These are phyloP conservation scores for Syngnathus typhle DNA, from an alignment of 2,113 vertebrate genomes.

Conservation along the genomic window DNA sequence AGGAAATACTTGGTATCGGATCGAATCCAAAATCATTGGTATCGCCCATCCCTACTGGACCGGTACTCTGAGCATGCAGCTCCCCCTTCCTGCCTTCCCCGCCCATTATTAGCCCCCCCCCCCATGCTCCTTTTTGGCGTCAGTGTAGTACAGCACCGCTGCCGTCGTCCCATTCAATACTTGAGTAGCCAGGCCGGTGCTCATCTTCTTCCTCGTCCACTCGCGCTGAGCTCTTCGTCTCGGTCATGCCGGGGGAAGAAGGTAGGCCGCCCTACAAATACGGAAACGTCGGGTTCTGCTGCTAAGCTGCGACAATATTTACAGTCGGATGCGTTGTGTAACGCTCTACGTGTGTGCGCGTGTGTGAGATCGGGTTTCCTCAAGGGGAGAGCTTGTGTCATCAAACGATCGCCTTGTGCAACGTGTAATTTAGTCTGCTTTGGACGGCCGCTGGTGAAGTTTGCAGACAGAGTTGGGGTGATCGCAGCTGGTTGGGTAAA, in stretches of 20 bases:
- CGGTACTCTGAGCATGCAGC: constrained; percentile 57
- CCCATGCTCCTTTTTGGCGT: constrained; percentile 35
- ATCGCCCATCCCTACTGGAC: too few species aligned
- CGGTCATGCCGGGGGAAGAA: constrained; percentile 72
- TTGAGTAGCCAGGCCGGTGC: constrained; percentile 50
- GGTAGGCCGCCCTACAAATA: constrained; percentile 46
- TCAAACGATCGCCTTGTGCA: background rate
- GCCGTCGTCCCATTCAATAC: constrained; percentile 56
- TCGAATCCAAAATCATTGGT: too few species aligned
- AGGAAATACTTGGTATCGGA: too few species aligned
- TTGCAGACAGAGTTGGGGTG: background rate
- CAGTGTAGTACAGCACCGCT: constrained; percentile 45
- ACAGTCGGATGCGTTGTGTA: background rate
- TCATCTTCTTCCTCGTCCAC: constrained; percentile 25
- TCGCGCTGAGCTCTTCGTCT: constrained; percentile 68
- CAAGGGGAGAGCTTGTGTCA: background rate
- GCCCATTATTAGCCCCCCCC: constrained; percentile 12
- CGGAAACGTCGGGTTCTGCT: background rate
- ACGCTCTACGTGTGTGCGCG: background rate
- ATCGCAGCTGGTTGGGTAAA: background rate
- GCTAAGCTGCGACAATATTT: background rate
- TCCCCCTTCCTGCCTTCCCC: background rate
- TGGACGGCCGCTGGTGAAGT: background rate
- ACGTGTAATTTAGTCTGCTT: background rate
- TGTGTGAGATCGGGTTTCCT: background rate